These are phyloP conservation scores for Calliopum simillimum DNA, from an alignment of 2,888 invertebrate genomes.

Conservation along the genomic window DNA sequence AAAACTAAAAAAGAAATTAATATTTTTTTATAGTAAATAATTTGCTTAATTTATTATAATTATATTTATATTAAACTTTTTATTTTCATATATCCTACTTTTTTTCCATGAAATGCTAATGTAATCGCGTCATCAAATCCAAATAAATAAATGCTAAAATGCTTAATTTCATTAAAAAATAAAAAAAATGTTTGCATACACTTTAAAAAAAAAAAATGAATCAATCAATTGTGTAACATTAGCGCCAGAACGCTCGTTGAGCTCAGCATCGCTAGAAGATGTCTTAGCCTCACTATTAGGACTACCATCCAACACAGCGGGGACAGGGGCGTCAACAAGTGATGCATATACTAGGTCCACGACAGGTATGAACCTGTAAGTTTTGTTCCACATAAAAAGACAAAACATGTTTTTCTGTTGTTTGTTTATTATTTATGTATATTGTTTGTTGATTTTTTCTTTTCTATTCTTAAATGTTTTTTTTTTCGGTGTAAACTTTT, in stretches of 20 bases:
- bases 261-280: slow-evolving; percentile 91
- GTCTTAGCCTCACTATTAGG: slow-evolving; percentile 92
- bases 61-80: slow-evolving; percentile 9
- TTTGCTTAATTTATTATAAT: slow-evolving; percentile 2
- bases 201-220: slow-evolving; percentile 28
- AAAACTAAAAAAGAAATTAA: not conserved
- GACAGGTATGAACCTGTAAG: slow-evolving; percentile 81
- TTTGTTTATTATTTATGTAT: not conserved
- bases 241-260: slow-evolving; percentile 75
- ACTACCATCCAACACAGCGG: slow-evolving; percentile 73
- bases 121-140: slow-evolving; percentile 39
- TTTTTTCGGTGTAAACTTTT: no score
- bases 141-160: slow-evolving; percentile 12
- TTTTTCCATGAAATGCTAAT: slow-evolving; percentile 43
- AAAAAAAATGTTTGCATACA: slow-evolving; percentile 24
- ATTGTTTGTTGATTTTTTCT: not conserved
- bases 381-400: slow-evolving; percentile 59
- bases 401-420: slow-evolving; percentile 18
- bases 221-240: slow-evolving; percentile 44
- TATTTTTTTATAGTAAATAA: slow-evolving; percentile 22
- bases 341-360: slow-evolving; percentile 77
- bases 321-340: slow-evolving; percentile 50
- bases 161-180: slow-evolving; percentile 23
- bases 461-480: no score
- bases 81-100: slow-evolving; percentile 30